These are phyloP conservation scores for Triplophysa rosa DNA, from an alignment of 2,113 vertebrate species.

Conservation along the genomic window DNA sequence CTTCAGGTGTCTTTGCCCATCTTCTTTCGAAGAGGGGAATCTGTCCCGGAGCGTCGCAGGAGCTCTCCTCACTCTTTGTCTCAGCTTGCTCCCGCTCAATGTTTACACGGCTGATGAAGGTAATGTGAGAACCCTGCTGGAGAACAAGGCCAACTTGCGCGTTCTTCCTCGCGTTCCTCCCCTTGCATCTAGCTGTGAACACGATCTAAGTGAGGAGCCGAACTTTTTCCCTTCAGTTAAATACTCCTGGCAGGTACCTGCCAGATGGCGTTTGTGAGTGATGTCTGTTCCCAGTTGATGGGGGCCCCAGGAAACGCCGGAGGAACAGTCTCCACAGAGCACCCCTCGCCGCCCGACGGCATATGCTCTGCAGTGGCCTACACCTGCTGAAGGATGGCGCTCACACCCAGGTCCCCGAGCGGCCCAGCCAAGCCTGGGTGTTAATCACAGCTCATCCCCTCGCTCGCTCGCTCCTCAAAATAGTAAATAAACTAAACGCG, in stretches of 20 bases:
- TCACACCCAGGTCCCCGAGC: conserved; percentile 69
- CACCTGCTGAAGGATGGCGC: conserved; percentile 80
- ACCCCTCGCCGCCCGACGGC: conserved; percentile 74
- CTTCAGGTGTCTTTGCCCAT: conserved; percentile 77
- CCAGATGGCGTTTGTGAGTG: conserved; percentile 87
- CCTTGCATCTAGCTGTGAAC: conserved; percentile 55
- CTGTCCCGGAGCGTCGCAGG: conserved; percentile 65
- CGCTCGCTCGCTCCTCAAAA: conserved; percentile 65
- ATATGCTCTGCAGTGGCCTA: conserved; percentile 81
- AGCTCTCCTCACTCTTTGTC: conserved; percentile 49
- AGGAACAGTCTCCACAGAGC: conserved; percentile 73
- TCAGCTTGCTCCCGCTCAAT: conserved; percentile 52
- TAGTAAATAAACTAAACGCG: conserved; percentile 61
- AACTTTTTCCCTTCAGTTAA: conserved; percentile 65
- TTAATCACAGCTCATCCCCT: conserved; percentile 75
- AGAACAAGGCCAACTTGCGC: background rate
- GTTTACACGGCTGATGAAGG: conserved; percentile 60
- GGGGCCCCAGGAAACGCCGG: conserved; percentile 73
- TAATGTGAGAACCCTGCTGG: conserved; percentile 30
- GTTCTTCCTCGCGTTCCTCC: conserved; percentile 6
- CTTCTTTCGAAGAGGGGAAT: conserved; percentile 67
- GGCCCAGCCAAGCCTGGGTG: conserved; percentile 59
- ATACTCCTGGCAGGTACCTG: conserved; percentile 71
- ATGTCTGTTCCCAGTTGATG: conserved; percentile 82
- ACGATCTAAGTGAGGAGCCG: conserved; percentile 41